Conservation (phyloP, 2,888 invertebrate genomes). For the Plusia festucae region DNA sequence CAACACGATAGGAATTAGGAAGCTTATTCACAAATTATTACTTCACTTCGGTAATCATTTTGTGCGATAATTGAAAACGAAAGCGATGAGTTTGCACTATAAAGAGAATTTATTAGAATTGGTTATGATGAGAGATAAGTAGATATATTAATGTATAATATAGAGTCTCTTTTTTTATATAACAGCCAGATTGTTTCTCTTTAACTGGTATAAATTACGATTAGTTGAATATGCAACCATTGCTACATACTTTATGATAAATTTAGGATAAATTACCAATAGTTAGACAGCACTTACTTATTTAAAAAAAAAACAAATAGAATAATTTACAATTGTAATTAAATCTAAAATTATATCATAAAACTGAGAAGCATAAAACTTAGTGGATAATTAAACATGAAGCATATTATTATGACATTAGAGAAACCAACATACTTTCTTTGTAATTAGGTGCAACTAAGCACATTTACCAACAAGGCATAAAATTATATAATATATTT, state of each 20-base stretch:
- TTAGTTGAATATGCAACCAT: too few species aligned
- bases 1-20: conserved; percentile 50
- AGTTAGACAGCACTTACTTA: not conserved
- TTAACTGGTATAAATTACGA: too few species aligned
- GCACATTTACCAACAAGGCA: conserved; percentile 16
- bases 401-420: conserved; percentile 1
- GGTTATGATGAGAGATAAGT: too few species aligned
- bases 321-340: not conserved
- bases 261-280: not conserved
- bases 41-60: conserved; percentile 20
- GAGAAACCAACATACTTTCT: conserved; percentile 20
- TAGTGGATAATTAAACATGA: not conserved
- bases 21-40: conserved; percentile 36
- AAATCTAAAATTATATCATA: not conserved
- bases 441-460: conserved; percentile 12
- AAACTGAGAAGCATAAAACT: not conserved
- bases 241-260: not conserved
- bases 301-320: not conserved
- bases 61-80: conserved; percentile 27
- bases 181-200: too few species aligned
- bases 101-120: conserved; percentile 18
- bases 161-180: too few species aligned
- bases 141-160: too few species aligned
- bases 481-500: conserved; percentile 17
- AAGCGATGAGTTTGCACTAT: conserved; percentile 22